Percentiles rank a stretch among this genome's conserved stretches.
These are phyloP conservation scores for Eulimnadia texana DNA, from an alignment of 1,140 invertebrate species.

Conservation along the genomic window DNA sequence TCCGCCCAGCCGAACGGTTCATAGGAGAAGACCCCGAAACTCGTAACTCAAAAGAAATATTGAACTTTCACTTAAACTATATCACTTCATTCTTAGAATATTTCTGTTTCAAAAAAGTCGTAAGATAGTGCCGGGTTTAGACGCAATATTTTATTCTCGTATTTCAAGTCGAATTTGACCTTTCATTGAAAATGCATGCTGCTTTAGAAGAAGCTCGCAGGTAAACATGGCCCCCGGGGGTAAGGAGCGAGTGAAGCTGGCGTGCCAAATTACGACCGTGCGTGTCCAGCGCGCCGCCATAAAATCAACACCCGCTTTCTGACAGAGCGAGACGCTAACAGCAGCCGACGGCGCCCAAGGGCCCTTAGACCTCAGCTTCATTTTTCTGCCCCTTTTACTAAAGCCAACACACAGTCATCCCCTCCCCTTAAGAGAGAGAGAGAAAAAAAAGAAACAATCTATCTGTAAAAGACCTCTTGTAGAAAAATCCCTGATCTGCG, in stretches of 20 bases:
- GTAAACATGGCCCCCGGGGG: background rate
- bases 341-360: background rate
- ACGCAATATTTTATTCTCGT: background rate
- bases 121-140: background rate
- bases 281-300: constrained; percentile 12
- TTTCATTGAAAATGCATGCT: background rate
- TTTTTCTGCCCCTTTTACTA: background rate
- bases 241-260: constrained; percentile 18
- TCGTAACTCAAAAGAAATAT: background rate
- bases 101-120: background rate
- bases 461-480: too few species aligned
- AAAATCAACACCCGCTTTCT: constrained; percentile 11
- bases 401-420: background rate
- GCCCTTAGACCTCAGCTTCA: background rate
- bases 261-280: constrained; percentile 12
- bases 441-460: background rate
- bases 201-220: background rate
- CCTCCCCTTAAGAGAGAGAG: constrained; percentile 1
- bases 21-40: background rate
- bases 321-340: background rate
- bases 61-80: background rate
- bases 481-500: too few species aligned
- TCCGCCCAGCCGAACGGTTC: constrained; percentile 15
- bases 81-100: too few species aligned
- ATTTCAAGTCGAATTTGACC: background rate